Percentiles rank a stretch among this genome's conserved stretches.
Conservation (phyloP, 2,797 vertebrate species). For the Sebastes umbrosus region DNA sequence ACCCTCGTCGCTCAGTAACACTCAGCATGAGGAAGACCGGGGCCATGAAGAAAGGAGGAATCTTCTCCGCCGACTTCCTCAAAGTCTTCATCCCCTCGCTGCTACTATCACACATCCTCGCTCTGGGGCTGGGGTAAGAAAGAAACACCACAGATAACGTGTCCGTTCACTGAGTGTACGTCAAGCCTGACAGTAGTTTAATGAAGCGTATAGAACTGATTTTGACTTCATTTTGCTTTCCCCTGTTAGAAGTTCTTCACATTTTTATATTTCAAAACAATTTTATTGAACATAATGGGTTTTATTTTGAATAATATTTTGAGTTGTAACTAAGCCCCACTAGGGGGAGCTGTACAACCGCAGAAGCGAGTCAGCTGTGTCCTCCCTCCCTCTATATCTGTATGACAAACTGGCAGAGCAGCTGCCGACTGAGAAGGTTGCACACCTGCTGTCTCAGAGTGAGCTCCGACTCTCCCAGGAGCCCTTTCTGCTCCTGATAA, state of each 20-base stretch:
- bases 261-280: not conserved
- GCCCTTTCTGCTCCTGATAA: not conserved
- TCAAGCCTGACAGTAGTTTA: not conserved
- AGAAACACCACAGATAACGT: not conserved
- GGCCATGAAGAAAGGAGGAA: constrained; percentile 98
- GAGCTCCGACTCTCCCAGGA: constrained; percentile 30
- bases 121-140: constrained; percentile 95
- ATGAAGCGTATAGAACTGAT: not conserved
- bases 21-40: constrained; percentile 99
- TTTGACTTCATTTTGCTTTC: not conserved
- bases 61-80: constrained; percentile 98
- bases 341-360: constrained; percentile 47
- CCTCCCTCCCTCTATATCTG: not conserved
- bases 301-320: not conserved
- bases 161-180: not conserved
- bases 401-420: constrained; percentile 19
- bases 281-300: not conserved
- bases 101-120: constrained; percentile 96
- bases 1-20: constrained; percentile 92
- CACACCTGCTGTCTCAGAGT: constrained; percentile 39
- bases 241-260: not conserved
- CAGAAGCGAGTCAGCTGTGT: not conserved
- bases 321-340: constrained; percentile 24
- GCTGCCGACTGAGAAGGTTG: constrained; percentile 42
- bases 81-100: constrained; percentile 98